These are phyloP conservation scores for Scaptomyza caliginosa DNA, from an alignment of 2,888 invertebrate species.

Conservation along the genomic window DNA sequence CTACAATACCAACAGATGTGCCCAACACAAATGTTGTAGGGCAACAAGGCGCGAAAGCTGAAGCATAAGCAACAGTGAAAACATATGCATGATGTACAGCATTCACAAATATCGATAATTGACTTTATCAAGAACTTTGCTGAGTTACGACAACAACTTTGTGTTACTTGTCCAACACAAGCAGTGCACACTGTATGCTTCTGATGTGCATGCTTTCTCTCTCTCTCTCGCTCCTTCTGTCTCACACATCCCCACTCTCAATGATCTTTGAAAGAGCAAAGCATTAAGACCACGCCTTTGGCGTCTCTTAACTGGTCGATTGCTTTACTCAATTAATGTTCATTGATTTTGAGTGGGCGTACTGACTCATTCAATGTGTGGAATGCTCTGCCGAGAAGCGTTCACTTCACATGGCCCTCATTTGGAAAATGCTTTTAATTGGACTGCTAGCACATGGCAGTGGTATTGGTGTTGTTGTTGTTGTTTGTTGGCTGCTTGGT, in stretches of 20 bases:
- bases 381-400: conserved; percentile 11
- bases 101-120: too few species aligned
- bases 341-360: conserved; percentile 35
- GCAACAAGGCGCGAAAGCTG: not conserved
- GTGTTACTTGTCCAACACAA: not conserved
- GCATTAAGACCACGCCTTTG: conserved; percentile 31
- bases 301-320: conserved; percentile 29
- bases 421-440: conserved; percentile 67
- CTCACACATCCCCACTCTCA: not conserved
- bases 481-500: not conserved
- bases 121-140: too few species aligned
- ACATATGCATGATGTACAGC: not conserved
- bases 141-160: too few species aligned
- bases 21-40: conserved; percentile 1
- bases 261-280: not conserved
- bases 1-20: not conserved
- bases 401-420: conserved; percentile 43
- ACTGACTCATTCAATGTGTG: conserved; percentile 38
- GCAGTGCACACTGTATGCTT: conserved; percentile 27
- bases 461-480: not conserved
- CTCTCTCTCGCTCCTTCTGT: conserved; percentile 14
- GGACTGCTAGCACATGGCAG: conserved; percentile 65
- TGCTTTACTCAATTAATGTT: conserved; percentile 1
- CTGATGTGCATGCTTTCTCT: not conserved
- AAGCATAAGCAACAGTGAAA: conserved; percentile 19